Base-by-base conservation (phyloP, 2,797 vertebrate species). In the Anguilla anguilla region DNA sequence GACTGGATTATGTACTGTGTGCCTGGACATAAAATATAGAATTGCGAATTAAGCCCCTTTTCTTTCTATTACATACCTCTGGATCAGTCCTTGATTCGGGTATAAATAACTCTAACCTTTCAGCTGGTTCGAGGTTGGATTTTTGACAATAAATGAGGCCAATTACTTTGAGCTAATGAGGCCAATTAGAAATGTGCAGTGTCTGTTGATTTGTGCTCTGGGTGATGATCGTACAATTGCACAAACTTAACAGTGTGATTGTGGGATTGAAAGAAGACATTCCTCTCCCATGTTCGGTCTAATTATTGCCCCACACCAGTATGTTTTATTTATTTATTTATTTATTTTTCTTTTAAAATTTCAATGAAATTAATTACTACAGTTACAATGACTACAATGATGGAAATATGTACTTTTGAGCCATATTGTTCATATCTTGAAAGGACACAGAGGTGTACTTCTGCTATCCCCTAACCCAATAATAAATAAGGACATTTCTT, bases 181-280 rank as follows among this genome's bases (percentile, higher is more conserved):
- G 51, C 51, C 82, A 84, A 84, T 84, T 84, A 84, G 13, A 57
- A 10, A 55, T 84, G 82, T 53, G 13, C 11, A 84, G 11, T 28
- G 15, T 81, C 46, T 81, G 77, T 43, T 81, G 17, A 25, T 46
- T 81, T 81, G 39, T 49, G 43, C 43, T 51, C 77, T 46, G 39
- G 77, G 77, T 51, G 46, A 81, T 81, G 19, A 81, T 46, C 6
- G 5, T 49, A 19, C n/a, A 43, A 81, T 81, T 46, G 43, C 77
- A 46, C 74, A 49, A 81, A 49, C 43, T 49, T 81, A 49, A 31
- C 77, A 81, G 77, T 49, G 43, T n/a, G 77, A 51, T 81, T 51
- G 22, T n/a, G 39, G 17, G 82, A 25, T 5, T 55, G 6, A 57
- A 57, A 81, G 25, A 2, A 25, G 43, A 11, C 61, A 74, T 13